Base-by-base conservation (phyloP, 2,113 vertebrate species). In the Phalacrocorax carbo region DNA sequence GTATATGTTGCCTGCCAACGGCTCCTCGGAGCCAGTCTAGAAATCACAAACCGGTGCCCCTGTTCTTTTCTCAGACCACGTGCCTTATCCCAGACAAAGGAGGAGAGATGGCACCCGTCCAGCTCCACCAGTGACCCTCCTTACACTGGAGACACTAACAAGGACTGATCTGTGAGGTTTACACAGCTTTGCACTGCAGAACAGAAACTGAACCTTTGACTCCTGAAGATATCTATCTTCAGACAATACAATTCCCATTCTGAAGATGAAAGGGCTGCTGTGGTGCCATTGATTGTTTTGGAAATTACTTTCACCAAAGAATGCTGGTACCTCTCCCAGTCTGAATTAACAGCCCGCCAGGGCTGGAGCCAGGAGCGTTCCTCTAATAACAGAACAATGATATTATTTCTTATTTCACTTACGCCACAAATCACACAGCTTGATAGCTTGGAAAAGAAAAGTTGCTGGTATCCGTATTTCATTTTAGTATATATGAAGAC, bases 291-390 rank as follows among this genome's bases (percentile, higher is more conserved):
- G 80, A 94, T 93, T 95, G 51, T 79, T 91, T 62, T 94, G 82
- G 76, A 96, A 96, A 88, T 71, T 58, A 70, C 87, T 97, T 97
- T 94, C 71, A 92, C 64, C 91, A 93, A 90, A 95, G 54, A 94
- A 86, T 95, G 79, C 69, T 91, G 22, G 85, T 81, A 75, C 69
- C 40, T 78, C 77, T 92, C 76, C 51, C 79, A 86, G 38, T 60
- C 76, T 96, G 72, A 97, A 96, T 87, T 82, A 66, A 82, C 9
- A 57, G 81, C 52, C n/a, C 0, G 1, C 54, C 51, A 61, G 30
- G 57, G 60, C 54, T 86, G n/a, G 34, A 91, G 51, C 58, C 82
- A 91, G 62, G 11, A 73, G 40, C 8, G 0, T 94, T 96, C 92
- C 69, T 81, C 75, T 73, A 85, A 32, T 51, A 88, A 69, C 51